Conservation (phyloP, 2,888 invertebrate species). For the Spodoptera littoralis region DNA sequence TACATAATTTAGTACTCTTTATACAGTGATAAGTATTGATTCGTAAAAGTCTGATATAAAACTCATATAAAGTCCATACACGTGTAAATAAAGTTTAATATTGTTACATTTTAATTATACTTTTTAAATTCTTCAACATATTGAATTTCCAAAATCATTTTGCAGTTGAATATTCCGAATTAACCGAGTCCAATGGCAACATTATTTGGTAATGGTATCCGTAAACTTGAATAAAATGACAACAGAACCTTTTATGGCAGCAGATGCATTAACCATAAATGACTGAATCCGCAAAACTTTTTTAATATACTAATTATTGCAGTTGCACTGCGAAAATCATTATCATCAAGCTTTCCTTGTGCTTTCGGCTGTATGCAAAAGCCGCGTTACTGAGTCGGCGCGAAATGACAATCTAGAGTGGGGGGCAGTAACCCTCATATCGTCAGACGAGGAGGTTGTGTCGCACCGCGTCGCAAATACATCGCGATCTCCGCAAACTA, state of each 20-base stretch:
- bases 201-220: constrained; percentile 16
- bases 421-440: constrained; percentile 84
- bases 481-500: constrained; percentile 81
- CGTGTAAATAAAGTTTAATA: too few relatives aligned
- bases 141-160: constrained; percentile 15
- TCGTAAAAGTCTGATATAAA: too few relatives aligned
- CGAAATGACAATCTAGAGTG: constrained; percentile 81
- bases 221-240: constrained; percentile 15
- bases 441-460: constrained; percentile 78
- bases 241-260: constrained; percentile 21
- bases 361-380: constrained; percentile 70
- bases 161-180: not conserved
- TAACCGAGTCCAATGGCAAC: constrained; percentile 33
- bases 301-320: constrained; percentile 45
- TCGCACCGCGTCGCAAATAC: constrained; percentile 69
- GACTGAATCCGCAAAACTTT: constrained; percentile 26
- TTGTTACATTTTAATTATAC: too few relatives aligned
- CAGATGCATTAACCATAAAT: constrained; percentile 17
- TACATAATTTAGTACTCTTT: too few relatives aligned
- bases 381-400: constrained; percentile 85
- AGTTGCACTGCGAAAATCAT: constrained; percentile 65
- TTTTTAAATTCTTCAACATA: not conserved
- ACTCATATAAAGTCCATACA: too few relatives aligned
- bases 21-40: too few relatives aligned
- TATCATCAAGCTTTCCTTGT: constrained; percentile 67